Percentiles rank a stretch among this genome's conserved stretches.
Evolutionary conservation across 2,888 invertebrate species (phyloP).

Genomic region (Dryobota labecula): DNA sequence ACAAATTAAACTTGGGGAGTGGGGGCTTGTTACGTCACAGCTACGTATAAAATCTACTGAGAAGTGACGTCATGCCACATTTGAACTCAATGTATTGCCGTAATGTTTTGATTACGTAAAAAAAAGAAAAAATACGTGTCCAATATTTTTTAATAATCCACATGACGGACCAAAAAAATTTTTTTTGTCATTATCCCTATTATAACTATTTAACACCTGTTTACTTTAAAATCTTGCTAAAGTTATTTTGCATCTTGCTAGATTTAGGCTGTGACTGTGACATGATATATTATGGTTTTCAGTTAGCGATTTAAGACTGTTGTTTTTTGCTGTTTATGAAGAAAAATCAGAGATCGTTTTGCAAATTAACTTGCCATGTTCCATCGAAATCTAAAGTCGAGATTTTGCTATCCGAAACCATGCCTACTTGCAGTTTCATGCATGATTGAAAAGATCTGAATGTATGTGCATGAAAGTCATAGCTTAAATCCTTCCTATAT

Average conservation of each 20-base stretch:
- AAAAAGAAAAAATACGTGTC: no score
- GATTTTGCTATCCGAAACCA: neutral
- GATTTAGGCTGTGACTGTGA: neutral
- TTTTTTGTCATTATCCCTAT: no score
- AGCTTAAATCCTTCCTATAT: neutral
- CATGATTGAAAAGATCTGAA: neutral
- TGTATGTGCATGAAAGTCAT: neutral
- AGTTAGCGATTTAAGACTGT: neutral
- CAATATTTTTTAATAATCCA: no score
- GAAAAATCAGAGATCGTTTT: neutral
- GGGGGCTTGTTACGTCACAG: no score
- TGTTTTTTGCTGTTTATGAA: neutral
- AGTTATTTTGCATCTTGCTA: slow-evolving; percentile 31
- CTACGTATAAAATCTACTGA: no score
- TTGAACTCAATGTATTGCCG: no score
- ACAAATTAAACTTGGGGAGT: no score
- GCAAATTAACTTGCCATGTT: neutral
- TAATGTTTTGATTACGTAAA: no score
- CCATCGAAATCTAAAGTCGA: neutral
- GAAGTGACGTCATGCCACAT: no score
- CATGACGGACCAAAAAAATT: no score
- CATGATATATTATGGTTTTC: slow-evolving; percentile 13
- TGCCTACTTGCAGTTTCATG: neutral
- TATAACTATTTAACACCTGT: neutral
- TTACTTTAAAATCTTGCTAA: neutral